Evolutionary conservation across 37 sponge, comb jelly and placozoan genomes (phyloP).

Genomic region (Oscarella lobularis): DNA sequence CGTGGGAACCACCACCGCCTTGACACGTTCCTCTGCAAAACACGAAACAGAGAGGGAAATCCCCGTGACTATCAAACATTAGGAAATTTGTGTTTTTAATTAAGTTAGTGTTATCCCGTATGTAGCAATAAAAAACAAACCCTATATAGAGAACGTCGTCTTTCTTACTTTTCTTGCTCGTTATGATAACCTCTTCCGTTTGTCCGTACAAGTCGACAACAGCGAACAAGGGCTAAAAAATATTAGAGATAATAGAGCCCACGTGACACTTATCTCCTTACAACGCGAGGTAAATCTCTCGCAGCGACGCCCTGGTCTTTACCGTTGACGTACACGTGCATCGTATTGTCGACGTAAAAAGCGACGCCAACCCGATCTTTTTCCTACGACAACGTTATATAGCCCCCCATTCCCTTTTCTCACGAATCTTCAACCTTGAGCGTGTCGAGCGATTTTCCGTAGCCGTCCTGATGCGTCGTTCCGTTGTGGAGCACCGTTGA

Average conservation of each 20-base stretch:
- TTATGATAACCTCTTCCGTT: background rate
- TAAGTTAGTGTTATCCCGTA: too few species aligned
- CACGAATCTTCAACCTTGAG: slow-evolving; percentile 17
- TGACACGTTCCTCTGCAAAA: too few species aligned
- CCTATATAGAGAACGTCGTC: too few species aligned
- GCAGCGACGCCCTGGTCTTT: background rate
- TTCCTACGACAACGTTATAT: too few species aligned
- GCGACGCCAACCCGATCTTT: background rate
- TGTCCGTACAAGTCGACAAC: background rate
- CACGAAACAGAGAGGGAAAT: too few species aligned
- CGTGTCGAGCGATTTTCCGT: slow-evolving; percentile 6
- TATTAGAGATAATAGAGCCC: background rate
- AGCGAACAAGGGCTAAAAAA: background rate
- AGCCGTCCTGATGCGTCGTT: background rate
- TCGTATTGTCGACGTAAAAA: background rate
- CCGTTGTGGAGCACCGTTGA: background rate
- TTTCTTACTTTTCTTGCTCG: background rate
- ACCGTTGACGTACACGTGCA: background rate
- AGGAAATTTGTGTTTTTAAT: too few species aligned
- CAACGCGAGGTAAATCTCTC: background rate
- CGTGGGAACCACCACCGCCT: too few species aligned
- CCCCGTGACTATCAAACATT: too few species aligned
- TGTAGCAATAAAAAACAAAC: too few species aligned
- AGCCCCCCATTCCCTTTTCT: too few species aligned
- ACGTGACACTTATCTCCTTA: too few species aligned